A percentile compares a stretch with the other conserved stretches of the same genome.
Conservation (phyloP, 2,888 invertebrate genomes). For the Sarcophaga carnaria region DNA sequence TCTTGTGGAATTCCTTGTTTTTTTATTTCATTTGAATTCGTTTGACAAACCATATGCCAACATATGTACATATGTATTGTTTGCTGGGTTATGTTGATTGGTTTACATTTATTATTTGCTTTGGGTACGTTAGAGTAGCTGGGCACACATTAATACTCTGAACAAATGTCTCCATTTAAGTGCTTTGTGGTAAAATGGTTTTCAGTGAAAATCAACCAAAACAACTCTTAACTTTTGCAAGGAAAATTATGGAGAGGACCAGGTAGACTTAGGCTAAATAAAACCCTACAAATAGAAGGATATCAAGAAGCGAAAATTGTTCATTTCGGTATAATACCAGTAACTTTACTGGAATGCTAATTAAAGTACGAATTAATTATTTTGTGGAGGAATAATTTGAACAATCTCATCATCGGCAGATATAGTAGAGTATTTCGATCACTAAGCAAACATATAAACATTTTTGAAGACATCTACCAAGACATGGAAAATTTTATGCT, state of each 20-base stretch:
- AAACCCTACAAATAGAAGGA: neutral
- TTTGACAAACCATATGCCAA: neutral
- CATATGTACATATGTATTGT: neutral
- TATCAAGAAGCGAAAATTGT: no score
- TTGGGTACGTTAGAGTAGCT: constrained; percentile 6
- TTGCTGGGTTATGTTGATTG: constrained; percentile 4
- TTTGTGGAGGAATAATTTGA: no score
- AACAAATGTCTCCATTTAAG: constrained; percentile 55
- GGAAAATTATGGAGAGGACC: neutral
- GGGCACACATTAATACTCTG: neutral
- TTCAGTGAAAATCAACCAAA: constrained; percentile 30
- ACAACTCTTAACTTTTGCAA: constrained; percentile 9
- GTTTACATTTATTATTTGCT: neutral
- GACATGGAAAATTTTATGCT: no score
- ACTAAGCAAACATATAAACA: no score
- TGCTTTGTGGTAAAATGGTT: constrained; percentile 54
- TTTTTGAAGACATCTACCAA: no score
- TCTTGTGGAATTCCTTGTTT: neutral
- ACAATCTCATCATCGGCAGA: no score
- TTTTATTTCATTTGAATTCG: neutral
- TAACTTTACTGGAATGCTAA: no score
- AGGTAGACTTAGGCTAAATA: neutral
- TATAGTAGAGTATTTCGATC: no score
- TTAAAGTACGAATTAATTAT: no score
- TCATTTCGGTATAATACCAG: no score